Percentiles rank a stretch among this genome's conserved stretches.
Evolutionary conservation across 2,113 vertebrate genomes (phyloP).

Genomic region (Pelobates fuscus): DNA sequence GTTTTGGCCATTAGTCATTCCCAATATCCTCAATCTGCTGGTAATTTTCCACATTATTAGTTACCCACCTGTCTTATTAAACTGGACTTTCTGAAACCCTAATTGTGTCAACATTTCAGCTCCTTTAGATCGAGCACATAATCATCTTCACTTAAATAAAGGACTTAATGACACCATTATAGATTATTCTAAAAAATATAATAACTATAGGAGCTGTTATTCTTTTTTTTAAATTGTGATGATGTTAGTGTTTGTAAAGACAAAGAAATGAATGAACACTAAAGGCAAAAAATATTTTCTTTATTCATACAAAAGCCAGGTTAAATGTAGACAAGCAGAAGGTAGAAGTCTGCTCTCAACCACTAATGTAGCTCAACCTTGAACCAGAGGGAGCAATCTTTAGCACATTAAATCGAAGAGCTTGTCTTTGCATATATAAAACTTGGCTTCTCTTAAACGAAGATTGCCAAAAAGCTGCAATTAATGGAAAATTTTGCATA

Average conservation of each 20-base stretch:
- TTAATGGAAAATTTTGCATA: slow-evolving; percentile 53
- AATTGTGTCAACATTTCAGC: slow-evolving; percentile 73
- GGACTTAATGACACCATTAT: slow-evolving; percentile 78
- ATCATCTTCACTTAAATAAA: slow-evolving; percentile 76
- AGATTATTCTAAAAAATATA: slow-evolving; percentile 76
- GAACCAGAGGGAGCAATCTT: slow-evolving; percentile 57
- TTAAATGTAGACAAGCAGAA: slow-evolving; percentile 63
- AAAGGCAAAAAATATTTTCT: slow-evolving; percentile 61
- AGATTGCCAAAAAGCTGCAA: slow-evolving; percentile 55
- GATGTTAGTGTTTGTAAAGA: slow-evolving; percentile 61
- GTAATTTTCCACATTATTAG: slow-evolving; percentile 87
- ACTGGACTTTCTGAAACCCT: slow-evolving; percentile 76
- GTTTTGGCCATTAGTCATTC: slow-evolving; percentile 84
- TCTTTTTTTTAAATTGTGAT: slow-evolving; percentile 63
- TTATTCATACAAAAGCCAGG: slow-evolving; percentile 50
- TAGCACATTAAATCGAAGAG: slow-evolving; percentile 58
- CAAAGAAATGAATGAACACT: slow-evolving; percentile 54
- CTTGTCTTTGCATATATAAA: slow-evolving; percentile 44
- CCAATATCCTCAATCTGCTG: slow-evolving; percentile 82
- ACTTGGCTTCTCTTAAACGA: slow-evolving; percentile 51
- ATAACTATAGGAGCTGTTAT: slow-evolving; percentile 80
- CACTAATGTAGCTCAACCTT: slow-evolving; percentile 57
- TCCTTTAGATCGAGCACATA: slow-evolving; percentile 79
- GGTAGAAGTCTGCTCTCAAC: slow-evolving; percentile 56
- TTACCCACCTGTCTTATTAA: slow-evolving; percentile 85